Conservation (phyloP, 1,140 invertebrate genomes). For the Platyura marginata region DNA sequence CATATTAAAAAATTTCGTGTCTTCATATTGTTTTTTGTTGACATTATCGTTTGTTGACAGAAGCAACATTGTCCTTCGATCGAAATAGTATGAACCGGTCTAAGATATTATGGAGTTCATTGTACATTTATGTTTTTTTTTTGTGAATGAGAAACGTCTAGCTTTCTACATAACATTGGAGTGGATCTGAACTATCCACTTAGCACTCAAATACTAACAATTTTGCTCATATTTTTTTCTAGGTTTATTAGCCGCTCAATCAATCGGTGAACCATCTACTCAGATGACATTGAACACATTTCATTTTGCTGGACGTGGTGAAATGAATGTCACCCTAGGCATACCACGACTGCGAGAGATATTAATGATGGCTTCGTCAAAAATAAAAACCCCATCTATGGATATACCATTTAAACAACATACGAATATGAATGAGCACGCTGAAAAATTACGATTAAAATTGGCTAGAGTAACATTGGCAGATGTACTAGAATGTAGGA, state of each 20-base stretch:
- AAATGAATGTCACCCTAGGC: constrained; percentile 98
- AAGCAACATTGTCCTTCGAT: no score
- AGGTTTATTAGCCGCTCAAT: constrained; percentile 64
- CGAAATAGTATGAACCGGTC: no score
- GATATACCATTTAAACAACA: constrained; percentile 62
- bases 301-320: constrained; percentile 97
- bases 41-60: no score
- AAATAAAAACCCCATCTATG: constrained; percentile 91
- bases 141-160: no score
- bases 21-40: no score
- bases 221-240: not conserved
- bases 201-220: not conserved
- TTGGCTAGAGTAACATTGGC: constrained; percentile 58
- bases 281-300: constrained; percentile 99
- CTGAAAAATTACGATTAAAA: constrained; percentile 46
- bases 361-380: constrained; percentile 82
- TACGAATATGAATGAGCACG: constrained; percentile 32
- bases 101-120: no score
- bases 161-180: no score
- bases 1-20: no score
- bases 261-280: constrained; percentile 95
- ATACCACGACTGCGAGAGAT: constrained; percentile 94
- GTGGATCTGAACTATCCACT: no score
- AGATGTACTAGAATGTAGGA: constrained; percentile 53
- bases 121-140: no score